Evolutionary conservation across 23 tunicate genomes (phyloP), one percentile per base, ranked within the genome.

Genomic region (Halocynthia roretzi): DNA sequence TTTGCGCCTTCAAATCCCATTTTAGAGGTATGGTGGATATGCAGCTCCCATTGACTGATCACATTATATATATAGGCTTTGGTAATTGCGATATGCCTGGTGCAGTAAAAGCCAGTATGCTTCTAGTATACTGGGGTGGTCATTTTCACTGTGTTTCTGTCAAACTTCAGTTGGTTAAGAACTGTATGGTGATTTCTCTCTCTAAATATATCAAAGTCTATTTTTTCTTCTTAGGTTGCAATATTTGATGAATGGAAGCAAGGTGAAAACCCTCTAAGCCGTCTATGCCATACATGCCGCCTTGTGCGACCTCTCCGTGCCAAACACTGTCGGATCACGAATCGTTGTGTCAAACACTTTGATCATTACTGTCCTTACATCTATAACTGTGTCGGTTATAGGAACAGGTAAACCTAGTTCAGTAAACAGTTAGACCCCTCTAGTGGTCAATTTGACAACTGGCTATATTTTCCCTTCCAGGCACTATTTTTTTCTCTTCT

Each of bases 291-390:
- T 61, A 96, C 99, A 0, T 96, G 99, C 58, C 66, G 99, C 51
- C 80, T 92, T 22, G 96, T 96, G 9, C 70, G 86, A 53, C 99
- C 99, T 8, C 76, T 87, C 7, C 86, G 99, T 20, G 93, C 96
- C 53, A 96, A 96, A 58, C 99, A 96, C 79, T 96, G 99, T 63
- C 67, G 87, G n/a, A 71, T 96, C 11, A 85, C 93, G 11, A 96
- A 96, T 76, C 82, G 99, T 52, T 96, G 99, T 76, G 96, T 96
- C 48, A 89, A 90, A 70, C 96, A 86, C 15, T 96, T 96, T 63
- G 99, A 96, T 63, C 99, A 96, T 72, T 92, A 96, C 54, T 96
- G 99, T 67, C 97, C 99, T 11, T 96, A 96, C 71, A 83, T 96
- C 6, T 92, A 86, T 79, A 96, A 87, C 68, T 88, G 78, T 5